Conservation (phyloP, 2,888 invertebrate species). For the Xanthia togata region DNA sequence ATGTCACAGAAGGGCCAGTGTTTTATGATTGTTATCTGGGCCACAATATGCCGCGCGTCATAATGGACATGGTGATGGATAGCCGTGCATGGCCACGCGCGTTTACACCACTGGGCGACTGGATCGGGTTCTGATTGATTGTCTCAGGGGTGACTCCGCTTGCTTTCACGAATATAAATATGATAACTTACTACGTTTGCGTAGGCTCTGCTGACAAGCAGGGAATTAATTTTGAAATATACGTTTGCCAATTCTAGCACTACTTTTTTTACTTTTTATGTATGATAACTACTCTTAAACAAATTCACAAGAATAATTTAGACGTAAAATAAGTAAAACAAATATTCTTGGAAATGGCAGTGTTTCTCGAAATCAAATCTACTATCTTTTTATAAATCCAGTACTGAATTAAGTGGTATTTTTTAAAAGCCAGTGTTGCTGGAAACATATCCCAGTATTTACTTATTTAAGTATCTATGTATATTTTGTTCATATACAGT, state of each 20-base stretch:
- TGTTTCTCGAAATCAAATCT: background rate
- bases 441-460: too few relatives aligned
- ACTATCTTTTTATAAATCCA: background rate
- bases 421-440: background rate
- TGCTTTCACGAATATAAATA: conserved; percentile 37
- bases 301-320: background rate
- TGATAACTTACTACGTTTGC: conserved; percentile 25
- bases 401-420: background rate
- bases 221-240: background rate
- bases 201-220: background rate
- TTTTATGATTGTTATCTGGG: conserved; percentile 67
- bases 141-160: conserved; percentile 31
- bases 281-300: background rate
- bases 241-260: background rate
- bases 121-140: conserved; percentile 64
- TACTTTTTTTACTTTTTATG: background rate
- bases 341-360: background rate
- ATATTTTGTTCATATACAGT: background rate
- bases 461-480: background rate
- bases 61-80: conserved; percentile 64
- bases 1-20: conserved; percentile 35
- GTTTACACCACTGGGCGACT: conserved; percentile 33
- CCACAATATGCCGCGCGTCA: conserved; percentile 62
- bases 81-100: conserved; percentile 32
- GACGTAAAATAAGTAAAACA: background rate